Percentiles rank a stretch among this genome's conserved stretches.
Evolutionary conservation across 2,113 vertebrate species (phyloP).

Genomic region (Mandrillus leucophaeus): DNA sequence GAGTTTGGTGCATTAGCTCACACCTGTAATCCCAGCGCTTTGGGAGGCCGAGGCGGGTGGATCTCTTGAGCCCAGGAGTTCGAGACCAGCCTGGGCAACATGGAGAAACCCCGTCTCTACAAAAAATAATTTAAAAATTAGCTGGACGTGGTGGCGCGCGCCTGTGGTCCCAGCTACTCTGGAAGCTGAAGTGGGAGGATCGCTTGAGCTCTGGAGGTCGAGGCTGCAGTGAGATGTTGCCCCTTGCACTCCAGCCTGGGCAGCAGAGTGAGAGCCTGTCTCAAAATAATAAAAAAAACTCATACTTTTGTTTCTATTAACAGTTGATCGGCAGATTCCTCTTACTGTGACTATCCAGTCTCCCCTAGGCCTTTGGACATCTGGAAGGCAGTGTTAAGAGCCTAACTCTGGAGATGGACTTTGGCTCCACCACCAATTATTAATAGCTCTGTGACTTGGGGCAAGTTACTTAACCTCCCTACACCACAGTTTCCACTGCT

Average conservation of each 20-base stretch:
- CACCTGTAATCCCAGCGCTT: not conserved
- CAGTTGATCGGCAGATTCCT: not conserved
- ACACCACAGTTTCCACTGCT: not conserved
- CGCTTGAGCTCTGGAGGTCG: not conserved
- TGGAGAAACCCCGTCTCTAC: not conserved
- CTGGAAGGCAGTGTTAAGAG: not conserved
- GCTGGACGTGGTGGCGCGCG: accelerated
- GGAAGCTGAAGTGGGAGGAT: not conserved
- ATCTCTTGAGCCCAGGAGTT: not conserved
- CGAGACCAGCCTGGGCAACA: not conserved
- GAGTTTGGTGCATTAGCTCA: not conserved
- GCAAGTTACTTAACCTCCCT: not conserved
- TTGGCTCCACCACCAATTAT: not conserved
- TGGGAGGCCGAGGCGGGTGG: not conserved
- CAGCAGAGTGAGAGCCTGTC: not conserved
- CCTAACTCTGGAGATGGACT: not conserved
- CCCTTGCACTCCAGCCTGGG: not conserved
- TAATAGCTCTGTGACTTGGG: not conserved
- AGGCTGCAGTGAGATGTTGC: not conserved
- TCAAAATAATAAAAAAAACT: not conserved
- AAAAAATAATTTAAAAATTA: not conserved
- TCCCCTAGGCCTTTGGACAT: not conserved
- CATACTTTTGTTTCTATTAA: not conserved
- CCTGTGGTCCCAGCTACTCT: not conserved
- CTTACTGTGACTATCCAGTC: not conserved